Evolutionary conservation across 2,113 vertebrate species (phyloP), one percentile per base, ranked within the genome.

Genomic region (Empidonax traillii): DNA sequence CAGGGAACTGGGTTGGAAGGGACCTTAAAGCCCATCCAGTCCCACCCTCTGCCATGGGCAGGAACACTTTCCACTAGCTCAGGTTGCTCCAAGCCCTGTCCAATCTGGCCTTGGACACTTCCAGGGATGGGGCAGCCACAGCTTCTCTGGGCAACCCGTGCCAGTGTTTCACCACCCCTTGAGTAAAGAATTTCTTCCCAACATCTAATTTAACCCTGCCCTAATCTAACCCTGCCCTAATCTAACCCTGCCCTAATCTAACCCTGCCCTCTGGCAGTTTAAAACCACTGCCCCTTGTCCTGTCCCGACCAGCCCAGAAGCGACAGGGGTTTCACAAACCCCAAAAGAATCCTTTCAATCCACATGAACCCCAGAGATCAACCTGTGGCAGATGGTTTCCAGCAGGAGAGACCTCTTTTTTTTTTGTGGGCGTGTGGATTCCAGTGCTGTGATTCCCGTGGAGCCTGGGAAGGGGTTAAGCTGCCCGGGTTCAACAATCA

Each of bases 81-180:
- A 51, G 27, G 27, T 0, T 10, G 33, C 37, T 81, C 61, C 58
- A 49, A 80, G 2, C 8, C 10, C 47, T 0, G 0, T 56, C 58
- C 68, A 65, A 0, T 51, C 58, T 16, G 25, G 37, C 44, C 59
- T 51, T 4, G 47, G 43, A 13, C 44, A 37, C 9, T 37, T 1
- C 35, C 76, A 80, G 46, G 73, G 55, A 5, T 51, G 28, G 35
- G 7, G 35, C 58, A 77, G 16, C 28, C 67, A 44, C 59, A 74
- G 44, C 37, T 51, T 0, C 28, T 59, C 37, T n/a, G 46, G 37
- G 19, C 37, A 67, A 20, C 47, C 7, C 10, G 23, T 68, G 5
- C 28, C 86, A 81, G 28, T 4, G 25, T 14, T 23, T 62, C 39
- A 30, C 3, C 30, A 55, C 5, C 39, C 69, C n/a, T 62, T 4